These are phyloP conservation scores for Psittacula echo DNA, from an alignment of 2,797 vertebrate species.

Conservation along the genomic window DNA sequence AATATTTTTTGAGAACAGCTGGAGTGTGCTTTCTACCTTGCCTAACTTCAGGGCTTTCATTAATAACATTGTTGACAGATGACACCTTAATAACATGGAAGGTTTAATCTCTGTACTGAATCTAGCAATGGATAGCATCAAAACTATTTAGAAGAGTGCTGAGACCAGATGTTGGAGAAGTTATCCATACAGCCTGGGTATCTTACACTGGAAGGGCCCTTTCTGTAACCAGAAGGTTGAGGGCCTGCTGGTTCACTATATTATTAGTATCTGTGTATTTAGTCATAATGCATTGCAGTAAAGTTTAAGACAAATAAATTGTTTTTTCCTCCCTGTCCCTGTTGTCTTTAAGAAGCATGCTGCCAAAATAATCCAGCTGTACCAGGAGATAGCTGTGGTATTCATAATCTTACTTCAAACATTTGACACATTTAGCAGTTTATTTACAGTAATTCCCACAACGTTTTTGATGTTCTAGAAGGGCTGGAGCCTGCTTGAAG, in stretches of 20 bases:
- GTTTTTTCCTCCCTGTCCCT: neutral
- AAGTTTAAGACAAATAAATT: neutral
- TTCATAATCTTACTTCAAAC: neutral
- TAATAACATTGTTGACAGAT: neutral
- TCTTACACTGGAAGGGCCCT: neutral
- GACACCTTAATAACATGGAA: neutral
- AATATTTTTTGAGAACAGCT: neutral
- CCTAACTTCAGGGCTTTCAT: neutral
- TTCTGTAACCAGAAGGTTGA: neutral
- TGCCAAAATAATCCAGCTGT: neutral
- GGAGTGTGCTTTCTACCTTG: neutral
- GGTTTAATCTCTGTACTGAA: neutral
- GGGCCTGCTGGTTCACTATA: rapidly evolving
- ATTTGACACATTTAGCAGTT: neutral
- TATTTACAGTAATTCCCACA: neutral
- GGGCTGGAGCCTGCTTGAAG: neutral
- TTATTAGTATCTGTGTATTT: neutral
- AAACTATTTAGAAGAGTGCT: neutral
- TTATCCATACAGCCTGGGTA: neutral
- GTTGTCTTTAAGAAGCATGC: neutral
- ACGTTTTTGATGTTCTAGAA: neutral
- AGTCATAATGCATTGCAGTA: neutral
- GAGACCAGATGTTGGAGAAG: neutral
- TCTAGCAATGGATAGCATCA: neutral
- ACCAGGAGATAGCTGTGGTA: neutral